Conservation (phyloP, 2,888 invertebrate genomes). For the Rutpela maculata region DNA sequence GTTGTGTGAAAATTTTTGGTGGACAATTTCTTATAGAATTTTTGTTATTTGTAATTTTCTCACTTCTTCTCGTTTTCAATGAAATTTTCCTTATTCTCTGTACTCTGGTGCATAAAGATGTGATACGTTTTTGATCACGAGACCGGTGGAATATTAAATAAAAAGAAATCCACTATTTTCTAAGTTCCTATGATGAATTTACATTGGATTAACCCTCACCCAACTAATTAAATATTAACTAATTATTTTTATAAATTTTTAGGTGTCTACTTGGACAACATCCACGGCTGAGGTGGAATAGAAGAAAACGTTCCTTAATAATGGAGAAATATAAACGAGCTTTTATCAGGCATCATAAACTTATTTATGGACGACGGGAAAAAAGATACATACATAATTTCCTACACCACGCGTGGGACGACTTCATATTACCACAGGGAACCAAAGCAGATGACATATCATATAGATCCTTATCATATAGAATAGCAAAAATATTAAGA, state of each 20-base stretch:
- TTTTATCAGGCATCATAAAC: constrained; percentile 65
- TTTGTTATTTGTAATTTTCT: no score
- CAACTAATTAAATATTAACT: no score
- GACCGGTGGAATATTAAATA: no score
- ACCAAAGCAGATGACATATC: constrained; percentile 8
- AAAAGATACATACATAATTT: constrained; percentile 72
- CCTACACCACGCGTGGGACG: constrained; percentile 37
- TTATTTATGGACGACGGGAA: constrained; percentile 59
- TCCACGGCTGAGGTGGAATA: constrained; percentile 89
- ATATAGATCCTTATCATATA: constrained; percentile 37
- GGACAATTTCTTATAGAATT: no score
- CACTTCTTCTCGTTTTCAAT: no score
- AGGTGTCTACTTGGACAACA: constrained; percentile 91
- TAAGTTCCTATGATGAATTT: no score
- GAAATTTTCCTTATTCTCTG: no score
- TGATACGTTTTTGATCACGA: no score
- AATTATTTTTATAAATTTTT: constrained; percentile 42
- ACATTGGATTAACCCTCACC: no score
- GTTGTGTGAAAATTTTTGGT: no score
- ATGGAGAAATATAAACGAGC: constrained; percentile 68
- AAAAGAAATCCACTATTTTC: no score
- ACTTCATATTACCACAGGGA: not conserved
- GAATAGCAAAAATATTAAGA: constrained; percentile 37
- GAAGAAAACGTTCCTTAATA: constrained; percentile 79
- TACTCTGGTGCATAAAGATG: no score